These are phyloP conservation scores for Archips xylosteana DNA, from an alignment of 2,888 invertebrate species.

Conservation along the genomic window DNA sequence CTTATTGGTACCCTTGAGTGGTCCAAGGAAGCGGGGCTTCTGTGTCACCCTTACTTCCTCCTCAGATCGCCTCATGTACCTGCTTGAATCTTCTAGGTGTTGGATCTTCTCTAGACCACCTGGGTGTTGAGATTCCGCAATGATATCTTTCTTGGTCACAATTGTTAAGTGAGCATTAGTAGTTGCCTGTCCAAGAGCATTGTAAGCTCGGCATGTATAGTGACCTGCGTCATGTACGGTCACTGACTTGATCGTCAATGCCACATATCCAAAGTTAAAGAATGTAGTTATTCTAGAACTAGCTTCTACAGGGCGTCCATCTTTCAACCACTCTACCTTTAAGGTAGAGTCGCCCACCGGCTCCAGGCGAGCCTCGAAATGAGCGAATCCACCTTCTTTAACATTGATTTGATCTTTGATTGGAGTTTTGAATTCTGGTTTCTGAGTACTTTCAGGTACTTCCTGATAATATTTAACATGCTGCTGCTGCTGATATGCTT, in stretches of 20 bases:
- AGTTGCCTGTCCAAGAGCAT: constrained; percentile 93
- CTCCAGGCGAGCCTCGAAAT: constrained; percentile 97
- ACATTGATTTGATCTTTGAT: constrained; percentile 94
- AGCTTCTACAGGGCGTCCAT: constrained; percentile 95
- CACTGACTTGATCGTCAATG: constrained; percentile 96
- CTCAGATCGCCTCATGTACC: constrained; percentile 88
- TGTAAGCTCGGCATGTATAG: constrained; percentile 95
- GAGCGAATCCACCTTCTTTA: constrained; percentile 97
- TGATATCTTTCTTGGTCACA: constrained; percentile 93
- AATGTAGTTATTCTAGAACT: constrained; percentile 97
- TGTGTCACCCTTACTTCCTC: constrained; percentile 92
- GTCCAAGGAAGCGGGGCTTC: constrained; percentile 95
- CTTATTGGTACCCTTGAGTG: constrained; percentile 96
- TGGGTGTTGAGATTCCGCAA: constrained; percentile 96
- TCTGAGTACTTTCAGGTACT: constrained; percentile 91
- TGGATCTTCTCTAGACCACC: constrained; percentile 96
- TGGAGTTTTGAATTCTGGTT: constrained; percentile 95
- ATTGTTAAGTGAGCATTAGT: constrained; percentile 94
- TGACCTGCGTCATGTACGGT: constrained; percentile 95
- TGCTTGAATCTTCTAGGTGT: constrained; percentile 93
- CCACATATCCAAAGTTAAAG: constrained; percentile 98
- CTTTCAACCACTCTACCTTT: constrained; percentile 96
- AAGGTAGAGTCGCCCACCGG: constrained; percentile 96
- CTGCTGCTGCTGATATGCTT: constrained; percentile 94
- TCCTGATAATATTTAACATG: constrained; percentile 93